Percentiles rank a stretch among this genome's conserved stretches.
phyloP scores from a whole-genome alignment of 2,888 invertebrate species.

The Mesochorus sp. region DNA sequence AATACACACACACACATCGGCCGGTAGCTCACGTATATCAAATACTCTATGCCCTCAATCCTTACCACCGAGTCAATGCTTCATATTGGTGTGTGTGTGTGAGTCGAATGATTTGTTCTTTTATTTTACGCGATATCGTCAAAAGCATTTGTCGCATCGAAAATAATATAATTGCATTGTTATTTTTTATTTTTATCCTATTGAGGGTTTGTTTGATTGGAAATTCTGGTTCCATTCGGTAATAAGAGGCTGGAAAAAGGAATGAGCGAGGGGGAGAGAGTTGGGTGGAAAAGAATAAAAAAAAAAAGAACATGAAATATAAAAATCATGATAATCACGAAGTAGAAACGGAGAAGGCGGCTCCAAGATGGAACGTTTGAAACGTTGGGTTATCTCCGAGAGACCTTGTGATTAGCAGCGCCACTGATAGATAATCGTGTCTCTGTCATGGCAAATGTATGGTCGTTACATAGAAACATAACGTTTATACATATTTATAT shows the following conservation, averaged over 20 bases:
- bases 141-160: background rate
- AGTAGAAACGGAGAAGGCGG: constrained; percentile 51
- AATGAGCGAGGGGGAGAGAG: background rate
- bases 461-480: background rate
- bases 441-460: constrained; percentile 63
- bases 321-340: no score
- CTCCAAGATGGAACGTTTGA: constrained; percentile 18
- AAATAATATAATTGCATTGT: background rate
- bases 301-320: background rate
- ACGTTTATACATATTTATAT: background rate
- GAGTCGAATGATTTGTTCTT: background rate
- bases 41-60: constrained; percentile 25
- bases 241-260: constrained; percentile 57
- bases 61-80: background rate
- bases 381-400: constrained; percentile 74
- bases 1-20: constrained; percentile 10
- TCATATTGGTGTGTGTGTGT: no score
- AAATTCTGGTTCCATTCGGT: background rate
- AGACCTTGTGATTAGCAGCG: constrained; percentile 75
- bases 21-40: constrained; percentile 18
- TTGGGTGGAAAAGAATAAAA: background rate
- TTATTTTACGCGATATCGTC: background rate
- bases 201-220: constrained; percentile 8
- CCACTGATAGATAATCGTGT: constrained; percentile 72
- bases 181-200: constrained; percentile 28